Base-by-base conservation (phyloP, 2,113 vertebrate species). In the Syngnathoides biaculeatus region DNA sequence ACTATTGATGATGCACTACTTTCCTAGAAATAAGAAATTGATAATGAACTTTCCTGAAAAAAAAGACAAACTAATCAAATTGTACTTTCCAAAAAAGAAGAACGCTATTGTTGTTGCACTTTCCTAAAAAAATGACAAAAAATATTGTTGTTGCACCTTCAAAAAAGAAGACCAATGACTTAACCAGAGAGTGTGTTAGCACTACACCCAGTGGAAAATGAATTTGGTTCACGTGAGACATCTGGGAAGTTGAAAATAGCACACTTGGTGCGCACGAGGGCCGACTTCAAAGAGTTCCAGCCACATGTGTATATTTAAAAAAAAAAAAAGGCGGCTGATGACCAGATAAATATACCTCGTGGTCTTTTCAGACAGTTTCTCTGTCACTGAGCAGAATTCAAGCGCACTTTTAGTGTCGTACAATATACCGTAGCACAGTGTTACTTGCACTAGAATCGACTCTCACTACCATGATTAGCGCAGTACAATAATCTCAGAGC, bases 401-500 rank as follows among this genome's bases (percentile, higher is more conserved):
- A 20, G 45, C 0, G 13, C 42, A 43, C 42, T 43, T 35, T 35
- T 43, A 15, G 42, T 15, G 14, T 10, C 3, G 14, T 4, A 43
- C 42, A 43, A 13, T 43, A 43, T 15, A 15, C 14, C 14, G 12
- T 43, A 43, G 14, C 14, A 14, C 42, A 15, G 42, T 13, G 14
- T 15, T 15, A 43, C 13, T 47, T 20, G 45, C 17, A 47, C 17
- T 7, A 47, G 45, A 47, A 47, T 17, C 1, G 45, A 47, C 17
- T 47, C 5, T 8, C 17, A 17, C 45, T 5, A 19, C 45, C 45
- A 8, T 47, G 15, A 47, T 20, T 47, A 47, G 17, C 45, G 19
- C 14, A 47, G 15, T 26, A 61, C 53, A 69, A 22, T 68, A 52
- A 72, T 56, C 55, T 64, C 26, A 35, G 40, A 59, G 39, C 1